phyloP scores from a whole-genome alignment of 2,797 vertebrate species.

The Monodelphis domestica region DNA sequence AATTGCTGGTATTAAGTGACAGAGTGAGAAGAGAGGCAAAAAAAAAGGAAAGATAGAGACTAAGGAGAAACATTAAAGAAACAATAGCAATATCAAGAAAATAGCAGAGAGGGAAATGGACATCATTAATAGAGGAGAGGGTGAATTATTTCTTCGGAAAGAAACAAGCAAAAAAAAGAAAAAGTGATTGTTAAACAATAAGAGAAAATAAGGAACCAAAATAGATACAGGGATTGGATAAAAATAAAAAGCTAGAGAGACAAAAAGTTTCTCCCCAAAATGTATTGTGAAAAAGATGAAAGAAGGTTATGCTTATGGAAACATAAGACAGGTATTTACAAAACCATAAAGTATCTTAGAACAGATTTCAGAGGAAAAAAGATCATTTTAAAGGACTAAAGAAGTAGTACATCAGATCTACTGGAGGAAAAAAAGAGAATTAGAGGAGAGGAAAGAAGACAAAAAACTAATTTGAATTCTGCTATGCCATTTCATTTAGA shows the following conservation, averaged over 20 bases:
- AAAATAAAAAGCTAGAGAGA: constrained; percentile 37
- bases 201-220: constrained; percentile 3
- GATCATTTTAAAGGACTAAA: neutral
- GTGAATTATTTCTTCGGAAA: neutral
- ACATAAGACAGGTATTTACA: neutral
- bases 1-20: neutral
- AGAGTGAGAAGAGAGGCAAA: neutral
- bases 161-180: neutral
- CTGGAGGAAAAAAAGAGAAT: neutral
- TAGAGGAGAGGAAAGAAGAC: neutral
- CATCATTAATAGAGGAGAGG: neutral
- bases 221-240: neutral
- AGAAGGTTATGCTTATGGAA: neutral
- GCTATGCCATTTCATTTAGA: neutral
- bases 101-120: constrained; percentile 20
- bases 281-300: neutral
- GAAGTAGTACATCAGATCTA: neutral
- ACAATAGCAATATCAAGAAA: neutral
- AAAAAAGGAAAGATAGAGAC: neutral
- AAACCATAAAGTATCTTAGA: neutral
- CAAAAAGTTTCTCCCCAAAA: neutral
- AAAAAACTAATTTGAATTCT: constrained; percentile 1
- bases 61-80: neutral
- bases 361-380: constrained; percentile 36
- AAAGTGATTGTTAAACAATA: constrained; percentile 7